Evolutionary conservation across 2,888 invertebrate species (phyloP).

Genomic region (Drosophila imparisetae): DNA sequence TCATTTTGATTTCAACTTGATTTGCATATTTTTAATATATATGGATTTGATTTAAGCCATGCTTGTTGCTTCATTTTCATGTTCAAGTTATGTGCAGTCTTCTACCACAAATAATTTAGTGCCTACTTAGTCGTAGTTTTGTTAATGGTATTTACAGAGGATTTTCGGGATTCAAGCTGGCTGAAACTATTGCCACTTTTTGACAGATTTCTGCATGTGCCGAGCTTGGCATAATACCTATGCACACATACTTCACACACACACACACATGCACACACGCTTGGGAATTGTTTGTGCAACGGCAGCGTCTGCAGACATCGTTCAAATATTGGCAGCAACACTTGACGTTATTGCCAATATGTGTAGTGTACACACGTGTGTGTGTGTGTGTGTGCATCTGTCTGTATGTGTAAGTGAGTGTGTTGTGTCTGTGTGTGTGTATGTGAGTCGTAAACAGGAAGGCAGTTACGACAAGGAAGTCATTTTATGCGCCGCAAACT

Average conservation of each 20-base stretch:
- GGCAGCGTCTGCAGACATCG: constrained; percentile 62
- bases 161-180: constrained; percentile 24
- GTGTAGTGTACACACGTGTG: constrained; percentile 40
- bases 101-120: not conserved
- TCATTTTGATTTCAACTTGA: not conserved
- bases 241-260: constrained; percentile 9
- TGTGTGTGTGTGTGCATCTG: constrained; percentile 5
- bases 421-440: constrained; percentile 3
- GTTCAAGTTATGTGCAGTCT: not conserved
- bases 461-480: constrained; percentile 78
- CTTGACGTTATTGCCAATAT: constrained; percentile 80
- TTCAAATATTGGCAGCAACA: constrained; percentile 75
- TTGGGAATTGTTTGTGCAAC: constrained; percentile 34
- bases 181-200: constrained; percentile 56
- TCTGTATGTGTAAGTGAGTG: not conserved
- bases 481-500: constrained; percentile 81
- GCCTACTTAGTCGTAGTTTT: constrained; percentile 17
- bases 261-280: not conserved
- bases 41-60: not conserved
- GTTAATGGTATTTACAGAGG: constrained; percentile 36
- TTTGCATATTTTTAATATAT: not conserved
- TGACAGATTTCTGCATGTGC: constrained; percentile 58
- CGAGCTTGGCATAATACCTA: constrained; percentile 45
- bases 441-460: constrained; percentile 73
- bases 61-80: too few relatives aligned